Base-by-base conservation (phyloP, 1,140 invertebrate genomes). In the Bombus soroeensis region DNA sequence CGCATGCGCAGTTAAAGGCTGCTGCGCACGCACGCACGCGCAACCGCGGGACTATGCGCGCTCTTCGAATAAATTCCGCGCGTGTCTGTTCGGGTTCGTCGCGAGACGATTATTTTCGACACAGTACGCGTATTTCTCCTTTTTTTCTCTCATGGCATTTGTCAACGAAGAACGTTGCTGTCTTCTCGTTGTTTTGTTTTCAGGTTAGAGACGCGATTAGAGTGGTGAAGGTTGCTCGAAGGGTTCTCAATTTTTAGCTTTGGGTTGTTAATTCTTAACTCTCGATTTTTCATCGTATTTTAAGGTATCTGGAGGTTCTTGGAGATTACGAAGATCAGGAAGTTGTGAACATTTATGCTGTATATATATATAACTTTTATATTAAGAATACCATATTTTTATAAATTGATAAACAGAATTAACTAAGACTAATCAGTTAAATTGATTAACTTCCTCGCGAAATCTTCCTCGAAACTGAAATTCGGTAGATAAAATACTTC, bases 101-200 rank as follows among this genome's bases (percentile, higher is more conserved):
- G 22, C 25, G 2, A 9, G 72, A 53, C 9, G 25, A 57, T 68
- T 80, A 89, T 86, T 76, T 72, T 85, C 79, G 81, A 77, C 70
- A 41, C 68, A 53, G 32, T 71, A 43, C 41, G 39, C 37, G 10
- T 25, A 41, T 37, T 64, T 32, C 10, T 78, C 32, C 53, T 13
- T n/a, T 18, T 34, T 57, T 25, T 10, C n/a, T n/a, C n/a, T 37
- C 2, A 4, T 53, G 75, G 12, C 22, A 79, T 84, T 84, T 59
- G 37, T 53, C 82, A 41, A 32, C 28, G 32, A 22, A 28, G 39
- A 68, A 70, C 22, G 28, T 22, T 13, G 1, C 9, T 43, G 12
- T 32, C 25, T 72, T 1, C 6, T 72, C 37, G 41, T 62, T 73
- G 3, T n/a, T 43, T 64, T 34, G 32, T n/a, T 41, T 43, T 25